Evolutionary conservation across 2,888 invertebrate genomes (phyloP), one percentile per base, ranked within the genome.

Genomic region (Pammene fasciana): DNA sequence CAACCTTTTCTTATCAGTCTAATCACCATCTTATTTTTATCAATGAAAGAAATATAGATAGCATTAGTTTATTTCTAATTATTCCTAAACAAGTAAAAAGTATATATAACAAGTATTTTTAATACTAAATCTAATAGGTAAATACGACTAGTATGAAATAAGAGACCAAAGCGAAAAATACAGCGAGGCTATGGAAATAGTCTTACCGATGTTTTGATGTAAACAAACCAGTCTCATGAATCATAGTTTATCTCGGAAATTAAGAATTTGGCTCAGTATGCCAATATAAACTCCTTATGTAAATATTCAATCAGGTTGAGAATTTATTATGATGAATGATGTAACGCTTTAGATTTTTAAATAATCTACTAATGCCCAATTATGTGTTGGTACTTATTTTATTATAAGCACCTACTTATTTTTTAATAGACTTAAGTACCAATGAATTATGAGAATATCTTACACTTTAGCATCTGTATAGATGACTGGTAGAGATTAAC

Each of bases 201-300:
- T 65, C 57, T 50, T 50, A 64, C 62, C 57, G 16, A 54, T 65
- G 59, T 70, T 70, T 60, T 46, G 45, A 61, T 73, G 74, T 77
- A 80, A 79, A 81, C 77, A 79, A 78, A 76, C 75, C 41, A 34
- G 54, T 76, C 73, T 70, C 74, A 73, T 78, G 76, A 79, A 75
- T 79, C 78, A 80, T 76, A 74, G 65, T 59, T 74, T 60, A 68
- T 72, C 72, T 75, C 68, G 65, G 65, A 75, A 75, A 74, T 73
- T 74, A 74, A 70, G 72, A 76, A 76, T 77, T 76, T 75, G 55
- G 74, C 65, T 72, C 66, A 68, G 73, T 74, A 74, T 73, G 57
- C 68, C 65, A 75, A 72, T 65, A 52, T 52, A 38, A 59, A 68
- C 50, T 62, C 52, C 57, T 68, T 54, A 55, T 54, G 70, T 70